Base-by-base conservation (phyloP, 1,140 invertebrate genomes). In the Tribolium madens region DNA sequence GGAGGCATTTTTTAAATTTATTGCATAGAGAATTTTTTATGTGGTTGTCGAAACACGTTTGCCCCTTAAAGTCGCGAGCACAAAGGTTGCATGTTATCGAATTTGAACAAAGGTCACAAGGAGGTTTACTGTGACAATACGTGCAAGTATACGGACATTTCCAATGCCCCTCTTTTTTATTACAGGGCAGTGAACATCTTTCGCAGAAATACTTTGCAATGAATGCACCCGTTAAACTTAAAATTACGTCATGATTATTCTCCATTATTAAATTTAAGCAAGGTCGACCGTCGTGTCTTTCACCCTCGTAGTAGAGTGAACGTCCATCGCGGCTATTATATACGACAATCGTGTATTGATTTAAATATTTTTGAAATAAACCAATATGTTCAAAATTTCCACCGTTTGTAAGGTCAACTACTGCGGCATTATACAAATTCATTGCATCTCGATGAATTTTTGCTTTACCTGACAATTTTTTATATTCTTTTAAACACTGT, bases 251-350 rank as follows among this genome's bases (percentile, higher is more conserved):
- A 33, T 74, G 57, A 10, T 57, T 17, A 14, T 75, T 21, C 15
- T 75, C 52, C 12, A 68, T 42, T 36, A 75, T 75, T 9, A 75
- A 17, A 64, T 75, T 75, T 31, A 75, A 42, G 9, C 47, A 48
- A 10, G 15, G 9, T 42, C 50, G 2, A 42, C 47, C 52, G 3
- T 26, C 7, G 9, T n/a, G 3, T 68, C 73, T 12, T 33, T 15
- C 6, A 9, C 0, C 48, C 14, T 12, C 15, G 12, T 2, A 21
- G 18, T 21, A 21, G 18, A 21, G 18, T 21, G 18, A 21, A 21
- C 18, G 18, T 21, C 18, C 18, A 4, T 36, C 33, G 1, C 33
- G 33, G 6, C 33, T 36, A 36, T 36, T 36, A 36, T 36, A 36
- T 10, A 36, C 33, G 7, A 36, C 33, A 1, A 36, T 36, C 10